Percentiles rank a stretch among this genome's conserved stretches.
These are phyloP conservation scores for Ormyrus thymus DNA, from an alignment of 2,888 invertebrate genomes.

Conservation along the genomic window DNA sequence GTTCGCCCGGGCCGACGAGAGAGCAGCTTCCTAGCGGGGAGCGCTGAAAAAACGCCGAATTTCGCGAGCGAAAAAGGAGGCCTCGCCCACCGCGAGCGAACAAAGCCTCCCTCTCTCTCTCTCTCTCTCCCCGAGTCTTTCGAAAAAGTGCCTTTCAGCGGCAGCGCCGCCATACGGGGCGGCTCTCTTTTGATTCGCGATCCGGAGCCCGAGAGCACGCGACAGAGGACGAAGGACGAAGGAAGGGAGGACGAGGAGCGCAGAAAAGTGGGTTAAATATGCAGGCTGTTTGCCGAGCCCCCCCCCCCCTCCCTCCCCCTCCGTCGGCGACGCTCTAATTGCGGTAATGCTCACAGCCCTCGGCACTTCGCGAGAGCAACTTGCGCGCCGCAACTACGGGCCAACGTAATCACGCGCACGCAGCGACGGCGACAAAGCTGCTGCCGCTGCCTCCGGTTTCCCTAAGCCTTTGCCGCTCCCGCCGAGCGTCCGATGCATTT, in stretches of 20 bases:
- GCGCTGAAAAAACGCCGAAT: constrained; percentile 51
- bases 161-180: neutral
- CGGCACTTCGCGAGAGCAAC: constrained; percentile 59
- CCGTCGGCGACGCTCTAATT: constrained; percentile 67
- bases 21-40: constrained; percentile 31
- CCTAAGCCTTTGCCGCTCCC: constrained; percentile 10
- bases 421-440: constrained; percentile 26
- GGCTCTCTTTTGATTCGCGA: constrained; percentile 61
- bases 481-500: neutral
- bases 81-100: constrained; percentile 36
- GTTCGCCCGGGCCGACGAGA: constrained; percentile 36
- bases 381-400: constrained; percentile 56
- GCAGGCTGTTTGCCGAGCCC: constrained; percentile 66
- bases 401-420: constrained; percentile 58
- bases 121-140: constrained; percentile 12
- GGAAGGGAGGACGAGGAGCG: constrained; percentile 43
- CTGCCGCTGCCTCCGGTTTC: neutral
- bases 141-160: constrained; percentile 53
- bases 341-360: constrained; percentile 67
- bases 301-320: constrained; percentile 20
- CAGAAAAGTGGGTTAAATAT: constrained; percentile 68
- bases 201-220: constrained; percentile 19
- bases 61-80: constrained; percentile 55
- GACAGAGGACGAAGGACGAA: constrained; percentile 52
- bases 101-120: constrained; percentile 40